phyloP scores from a whole-genome alignment of 2,888 invertebrate genomes.

The Odontocolon sp. region DNA sequence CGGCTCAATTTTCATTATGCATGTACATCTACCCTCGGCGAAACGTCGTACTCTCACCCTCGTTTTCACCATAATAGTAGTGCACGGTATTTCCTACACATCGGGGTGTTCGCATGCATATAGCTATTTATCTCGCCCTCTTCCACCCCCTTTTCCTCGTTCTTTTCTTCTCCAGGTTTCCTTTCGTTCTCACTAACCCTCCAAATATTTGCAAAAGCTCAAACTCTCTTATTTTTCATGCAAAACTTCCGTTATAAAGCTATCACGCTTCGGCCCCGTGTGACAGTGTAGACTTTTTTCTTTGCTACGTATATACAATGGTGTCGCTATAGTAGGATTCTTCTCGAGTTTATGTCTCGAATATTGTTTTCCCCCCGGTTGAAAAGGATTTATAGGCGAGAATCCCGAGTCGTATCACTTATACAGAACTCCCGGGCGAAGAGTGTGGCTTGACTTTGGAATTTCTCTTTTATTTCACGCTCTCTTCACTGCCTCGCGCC shows the following conservation, averaged over 20 bases:
- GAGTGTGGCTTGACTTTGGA: constrained; percentile 15
- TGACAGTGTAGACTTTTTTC: neutral
- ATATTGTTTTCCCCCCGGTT: constrained; percentile 38
- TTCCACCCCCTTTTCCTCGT: neutral
- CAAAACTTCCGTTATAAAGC: constrained; percentile 13
- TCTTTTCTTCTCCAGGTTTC: too few relatives aligned
- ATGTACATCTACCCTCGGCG: constrained; percentile 44
- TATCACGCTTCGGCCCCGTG: neutral
- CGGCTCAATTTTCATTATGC: constrained; percentile 64
- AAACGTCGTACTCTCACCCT: constrained; percentile 39
- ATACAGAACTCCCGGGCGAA: neutral
- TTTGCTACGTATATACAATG: neutral
- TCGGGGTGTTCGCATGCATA: neutral
- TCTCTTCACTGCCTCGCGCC: constrained; percentile 10
- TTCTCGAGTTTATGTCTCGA: constrained; percentile 25
- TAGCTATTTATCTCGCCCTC: constrained; percentile 5
- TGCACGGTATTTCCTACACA: neutral
- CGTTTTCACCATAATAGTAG: constrained; percentile 15
- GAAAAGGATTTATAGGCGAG: constrained; percentile 21
- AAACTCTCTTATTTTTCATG: constrained; percentile 5
- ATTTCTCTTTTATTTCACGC: constrained; percentile 39
- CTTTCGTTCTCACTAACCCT: neutral
- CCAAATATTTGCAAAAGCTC: constrained; percentile 29
- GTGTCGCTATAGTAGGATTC: neutral
- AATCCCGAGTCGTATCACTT: constrained; percentile 19